Evolutionary conservation across 2,113 vertebrate genomes (phyloP), one percentile per base, ranked within the genome.

Genomic region (Osmerus mordax): DNA sequence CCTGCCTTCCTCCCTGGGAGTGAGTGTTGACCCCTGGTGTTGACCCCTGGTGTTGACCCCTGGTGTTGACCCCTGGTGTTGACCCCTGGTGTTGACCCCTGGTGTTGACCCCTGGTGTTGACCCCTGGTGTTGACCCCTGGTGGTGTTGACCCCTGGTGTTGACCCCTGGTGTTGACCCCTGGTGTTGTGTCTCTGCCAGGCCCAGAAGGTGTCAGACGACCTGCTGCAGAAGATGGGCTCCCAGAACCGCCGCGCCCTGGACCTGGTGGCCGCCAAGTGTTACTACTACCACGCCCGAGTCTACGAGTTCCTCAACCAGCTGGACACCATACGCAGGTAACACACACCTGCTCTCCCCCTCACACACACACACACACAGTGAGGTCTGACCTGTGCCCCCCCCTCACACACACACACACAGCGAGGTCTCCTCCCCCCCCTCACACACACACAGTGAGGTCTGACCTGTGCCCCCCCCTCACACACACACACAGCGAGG

Each of bases 191-290:
- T 51, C 69, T 69, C 69, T 69, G 28, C 84, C 84, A 99, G 97
- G 96, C 97, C 64, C 96, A 99, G 91, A 98, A 96, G 21, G 91
- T 95, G 28, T 98, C 97, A 0, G 97, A 99, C 0, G 95, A 99
- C 59, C 87, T 99, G 68, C 95, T 99, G 88, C 96, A 97, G 88
- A 99, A 97, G 87, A 97, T 97, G 70, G 94, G 93, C 67, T 94
- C 95, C 4, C 97, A 99, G 85, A 99, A 99, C 87, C 95, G 97
- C 79, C 90, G 97, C 21, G 96, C 97, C 64, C 90, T 99, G 41
- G 97, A 99, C 81, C 91, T 99, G 67, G 94, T 99, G 53, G 97
- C 96, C 1, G 97, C 97, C 0, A 98, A 98, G 75, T 99, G 97
- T 88, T 99, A 99, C 52, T 99, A 99, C 65, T 99, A 99, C 76